Evolutionary conservation across 2,888 invertebrate genomes (phyloP).

Genomic region (Iselma pallidipennis): DNA sequence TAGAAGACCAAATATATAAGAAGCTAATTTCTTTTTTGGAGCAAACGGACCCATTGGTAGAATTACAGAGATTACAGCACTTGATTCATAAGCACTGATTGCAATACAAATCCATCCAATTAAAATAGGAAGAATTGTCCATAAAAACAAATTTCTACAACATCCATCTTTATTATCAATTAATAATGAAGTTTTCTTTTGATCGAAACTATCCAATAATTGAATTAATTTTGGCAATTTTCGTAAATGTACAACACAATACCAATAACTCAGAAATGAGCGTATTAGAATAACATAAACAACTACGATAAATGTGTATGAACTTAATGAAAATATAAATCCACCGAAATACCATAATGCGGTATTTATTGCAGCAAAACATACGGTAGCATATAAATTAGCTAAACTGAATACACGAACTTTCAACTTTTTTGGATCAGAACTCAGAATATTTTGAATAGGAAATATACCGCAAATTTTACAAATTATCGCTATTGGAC

Average conservation of each 20-base stretch:
- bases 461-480: conserved; percentile 36
- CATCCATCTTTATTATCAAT: neutral
- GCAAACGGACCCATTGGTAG: neutral
- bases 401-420: conserved; percentile 26
- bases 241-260: conserved; percentile 21
- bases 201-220: conserved; percentile 31
- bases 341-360: conserved; percentile 25
- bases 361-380: conserved; percentile 21
- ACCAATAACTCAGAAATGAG: conserved; percentile 27
- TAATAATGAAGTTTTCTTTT: conserved; percentile 18
- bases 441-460: conserved; percentile 30
- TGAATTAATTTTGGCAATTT: conserved; percentile 33
- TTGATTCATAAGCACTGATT: conserved; percentile 6
- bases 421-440: conserved; percentile 22
- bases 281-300: conserved; percentile 22
- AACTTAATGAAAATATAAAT: conserved; percentile 14
- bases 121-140: conserved; percentile 21
- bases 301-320: conserved; percentile 21
- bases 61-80: conserved; percentile 1
- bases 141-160: conserved; percentile 3
- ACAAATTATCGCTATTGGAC: conserved; percentile 33
- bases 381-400: conserved; percentile 23
- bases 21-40: conserved; percentile 6
- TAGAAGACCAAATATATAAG: conserved; percentile 32
- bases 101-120: conserved; percentile 7